Evolutionary conservation across 37 sponge, comb jelly and placozoan species (phyloP), one percentile per base, ranked within the genome.

Genomic region (Amphimedon queenslandica): DNA sequence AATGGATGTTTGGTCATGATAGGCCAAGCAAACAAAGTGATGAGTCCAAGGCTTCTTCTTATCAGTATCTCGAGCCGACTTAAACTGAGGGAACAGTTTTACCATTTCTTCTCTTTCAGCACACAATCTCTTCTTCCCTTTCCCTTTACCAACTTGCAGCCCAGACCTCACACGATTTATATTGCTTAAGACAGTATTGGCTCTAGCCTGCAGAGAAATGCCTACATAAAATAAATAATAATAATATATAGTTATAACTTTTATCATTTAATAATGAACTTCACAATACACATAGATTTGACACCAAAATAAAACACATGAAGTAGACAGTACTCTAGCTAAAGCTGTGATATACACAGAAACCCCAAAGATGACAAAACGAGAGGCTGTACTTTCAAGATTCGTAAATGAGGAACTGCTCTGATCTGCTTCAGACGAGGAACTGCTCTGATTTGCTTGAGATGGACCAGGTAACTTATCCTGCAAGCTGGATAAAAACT

Each of bases 11-110:
- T 75, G 76, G 51, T 55, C 27, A 29, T 28, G 40, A 21, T 67
- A 20, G 21, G 57, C 6, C 31, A 77, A 35, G 30, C 78, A 77
- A 21, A 77, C 69, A 67, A 77, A 77, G 18, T 6, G 39, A 58
- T 77, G 78, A 6, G 61, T 77, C 78, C 69, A 77, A 25, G 61
- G 21, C n/a, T n/a, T n/a, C n/a, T n/a, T n/a, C n/a, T n/a, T n/a
- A n/a, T n/a, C n/a, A n/a, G n/a, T n/a, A n/a, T n/a, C n/a, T n/a
- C n/a, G n/a, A n/a, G 51, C 51, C 13, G 51, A 8, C 13, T 8
- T 13, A 47, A 18, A 18, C 13, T 47, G 51, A 18, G 13, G 51
- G 13, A 18, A 47, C 51, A 18, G 51, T 47, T 13, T 47, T 47
- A 18, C 51, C 51, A 18, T 47, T 47, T 47, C 13, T 47, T 47